Base-by-base conservation (phyloP, 2,888 invertebrate species). In the Nomada fucata region DNA sequence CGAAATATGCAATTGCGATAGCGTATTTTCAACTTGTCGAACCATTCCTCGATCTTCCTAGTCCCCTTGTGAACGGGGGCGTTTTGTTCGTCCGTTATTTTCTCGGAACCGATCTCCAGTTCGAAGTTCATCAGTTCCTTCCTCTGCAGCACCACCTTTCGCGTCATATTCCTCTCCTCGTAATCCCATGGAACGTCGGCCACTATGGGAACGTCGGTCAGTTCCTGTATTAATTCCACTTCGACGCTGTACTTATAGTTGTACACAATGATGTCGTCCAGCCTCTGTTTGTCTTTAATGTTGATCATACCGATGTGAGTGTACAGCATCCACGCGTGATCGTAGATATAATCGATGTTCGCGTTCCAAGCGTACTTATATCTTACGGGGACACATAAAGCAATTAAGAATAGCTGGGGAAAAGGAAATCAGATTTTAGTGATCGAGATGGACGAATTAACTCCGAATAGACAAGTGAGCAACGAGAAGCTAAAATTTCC, bases 281-380 rank as follows among this genome's bases (percentile, higher is more conserved):
- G 72, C 50, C 87, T 84, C 47, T 92, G 91, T 44, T 84, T 90
- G 3, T 65, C 26, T 61, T 88, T 89, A 4, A 91, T 78, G 61
- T 91, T 92, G 4, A 93, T 82, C 67, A 78, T 86, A 20, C 93
- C 93, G 70, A 92, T 89, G 82, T 93, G 92, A 1, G 89, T 80
- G 79, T 89, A 93, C 3, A 93, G 77, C 84, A 88, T 84, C 93
- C 92, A 93, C 10, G 92, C 93, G 60, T 91, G 91, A 23, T 93
- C 88, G 84, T 91, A 93, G 61, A 93, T 92, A 82, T 93, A 93
- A 75, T 93, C 93, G 67, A 93, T 84, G 85, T 92, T 93, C 7
- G 79, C 89, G 72, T 89, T 89, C 90, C 90, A 90, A 0, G 88
- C 89, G 80, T 88, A 91, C 68, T 91, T 92, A 79, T 93, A 93